These are phyloP conservation scores for Megalopta genalis DNA, from an alignment of 1,140 invertebrate species.

Conservation along the genomic window DNA sequence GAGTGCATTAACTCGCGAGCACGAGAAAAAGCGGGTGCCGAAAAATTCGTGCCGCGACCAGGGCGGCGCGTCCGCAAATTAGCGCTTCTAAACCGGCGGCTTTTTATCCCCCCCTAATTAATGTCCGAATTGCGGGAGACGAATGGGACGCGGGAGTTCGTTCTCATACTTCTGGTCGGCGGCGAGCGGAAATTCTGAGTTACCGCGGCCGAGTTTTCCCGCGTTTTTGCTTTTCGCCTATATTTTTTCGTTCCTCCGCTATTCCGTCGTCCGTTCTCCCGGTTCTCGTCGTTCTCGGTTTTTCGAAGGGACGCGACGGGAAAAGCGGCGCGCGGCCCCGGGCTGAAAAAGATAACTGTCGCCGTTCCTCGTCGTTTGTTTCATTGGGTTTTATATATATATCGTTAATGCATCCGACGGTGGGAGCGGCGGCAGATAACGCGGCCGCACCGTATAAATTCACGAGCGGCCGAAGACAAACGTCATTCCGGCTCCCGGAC, in stretches of 20 bases:
- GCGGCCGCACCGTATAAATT: neutral
- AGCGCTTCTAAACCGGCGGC: slow-evolving; percentile 15
- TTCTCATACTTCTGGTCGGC: neutral
- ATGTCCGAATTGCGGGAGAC: neutral
- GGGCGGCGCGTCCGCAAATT: neutral
- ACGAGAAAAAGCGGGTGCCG: slow-evolving; percentile 3
- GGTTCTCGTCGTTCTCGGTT: neutral
- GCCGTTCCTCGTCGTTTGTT: neutral
- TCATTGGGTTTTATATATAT: neutral
- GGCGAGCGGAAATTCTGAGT: slow-evolving; percentile 14
- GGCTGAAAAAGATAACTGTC: slow-evolving; percentile 8
- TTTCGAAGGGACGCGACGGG: neutral
- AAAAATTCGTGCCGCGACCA: slow-evolving; percentile 11
- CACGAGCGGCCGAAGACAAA: slow-evolving; percentile 3
- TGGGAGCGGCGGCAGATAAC: slow-evolving; percentile 10
- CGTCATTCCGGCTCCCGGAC: slow-evolving; percentile 1
- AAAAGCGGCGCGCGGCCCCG: neutral
- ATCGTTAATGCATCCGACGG: neutral
- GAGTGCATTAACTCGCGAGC: slow-evolving; percentile 6
- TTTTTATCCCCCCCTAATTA: slow-evolving; percentile 29
- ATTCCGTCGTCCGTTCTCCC: neutral
- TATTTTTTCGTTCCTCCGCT: too few relatives aligned
- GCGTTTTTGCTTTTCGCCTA: neutral
- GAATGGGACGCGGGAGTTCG: neutral
- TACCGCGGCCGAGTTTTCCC: neutral